A percentile compares a stretch with the other conserved stretches of the same genome.
phyloP scores from a whole-genome alignment of 2,888 invertebrate species.

The Chrysina gloriosa region DNA sequence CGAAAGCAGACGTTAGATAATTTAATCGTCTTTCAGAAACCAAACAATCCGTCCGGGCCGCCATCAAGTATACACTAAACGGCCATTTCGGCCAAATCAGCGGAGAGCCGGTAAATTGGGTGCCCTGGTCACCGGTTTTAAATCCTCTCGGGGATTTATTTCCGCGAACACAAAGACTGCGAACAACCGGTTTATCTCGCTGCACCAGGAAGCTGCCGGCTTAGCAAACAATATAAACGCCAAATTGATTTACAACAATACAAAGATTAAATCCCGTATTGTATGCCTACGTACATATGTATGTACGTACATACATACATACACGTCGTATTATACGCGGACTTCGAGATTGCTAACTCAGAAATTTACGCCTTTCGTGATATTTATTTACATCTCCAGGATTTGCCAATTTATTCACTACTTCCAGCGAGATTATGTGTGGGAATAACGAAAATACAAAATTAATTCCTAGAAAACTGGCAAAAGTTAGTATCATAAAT shows the following conservation, averaged over 20 bases:
- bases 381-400: background rate
- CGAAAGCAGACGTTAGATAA: constrained; percentile 1
- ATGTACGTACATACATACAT: background rate
- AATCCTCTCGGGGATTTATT: constrained; percentile 23
- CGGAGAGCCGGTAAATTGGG: constrained; percentile 33
- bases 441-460: no score
- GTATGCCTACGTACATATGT: background rate
- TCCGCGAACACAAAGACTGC: constrained; percentile 25
- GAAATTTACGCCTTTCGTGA: background rate
- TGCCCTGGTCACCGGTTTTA: constrained; percentile 31
- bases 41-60: constrained; percentile 5
- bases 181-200: constrained; percentile 35
- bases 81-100: constrained; percentile 16
- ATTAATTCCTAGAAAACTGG: no score
- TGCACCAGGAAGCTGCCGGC: constrained; percentile 33
- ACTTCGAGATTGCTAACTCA: background rate
- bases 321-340: background rate
- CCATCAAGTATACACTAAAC: constrained; percentile 22
- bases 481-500: no score
- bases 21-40: constrained; percentile 14
- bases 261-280: constrained; percentile 30
- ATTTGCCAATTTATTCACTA: background rate
- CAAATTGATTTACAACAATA: constrained; percentile 38
- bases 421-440: background rate
- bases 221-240: constrained; percentile 37